Evolutionary conservation across 2,797 vertebrate species (phyloP).

Genomic region (Rhabdophis nuchalis): DNA sequence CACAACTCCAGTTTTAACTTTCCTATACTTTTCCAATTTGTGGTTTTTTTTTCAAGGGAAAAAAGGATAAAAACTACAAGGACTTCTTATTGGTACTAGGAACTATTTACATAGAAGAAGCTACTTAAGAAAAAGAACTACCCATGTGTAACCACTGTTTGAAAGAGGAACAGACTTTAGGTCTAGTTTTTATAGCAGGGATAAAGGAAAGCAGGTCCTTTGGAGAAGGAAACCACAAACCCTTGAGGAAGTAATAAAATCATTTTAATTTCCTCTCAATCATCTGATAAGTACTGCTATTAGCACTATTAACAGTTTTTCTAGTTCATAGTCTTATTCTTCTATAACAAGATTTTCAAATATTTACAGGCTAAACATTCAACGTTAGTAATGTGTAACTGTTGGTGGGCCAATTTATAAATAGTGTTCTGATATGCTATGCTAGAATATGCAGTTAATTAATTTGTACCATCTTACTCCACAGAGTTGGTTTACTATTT

Average conservation of each 20-base stretch:
- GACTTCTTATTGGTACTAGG: background rate
- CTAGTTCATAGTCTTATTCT: background rate
- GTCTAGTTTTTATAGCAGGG: background rate
- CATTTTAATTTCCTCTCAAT: background rate
- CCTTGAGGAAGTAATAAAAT: slow-evolving; percentile 18
- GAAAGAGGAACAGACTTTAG: background rate
- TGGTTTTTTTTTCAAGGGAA: background rate
- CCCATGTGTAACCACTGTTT: background rate
- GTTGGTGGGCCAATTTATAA: background rate
- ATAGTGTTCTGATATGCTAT: background rate
- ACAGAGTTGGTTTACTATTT: background rate
- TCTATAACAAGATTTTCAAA: background rate
- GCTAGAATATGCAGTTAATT: background rate
- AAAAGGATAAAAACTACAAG: background rate
- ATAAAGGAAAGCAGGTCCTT: background rate
- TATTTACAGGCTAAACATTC: background rate
- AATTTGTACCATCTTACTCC: background rate
- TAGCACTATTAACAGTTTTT: background rate
- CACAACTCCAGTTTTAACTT: background rate
- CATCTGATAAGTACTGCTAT: background rate
- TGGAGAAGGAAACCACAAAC: slow-evolving; percentile 18
- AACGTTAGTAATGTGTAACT: background rate
- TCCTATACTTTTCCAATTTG: background rate
- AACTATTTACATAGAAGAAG: background rate
- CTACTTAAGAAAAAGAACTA: background rate